Evolutionary conservation across 2,113 vertebrate species (phyloP).

Genomic region (Bos javanicus): DNA sequence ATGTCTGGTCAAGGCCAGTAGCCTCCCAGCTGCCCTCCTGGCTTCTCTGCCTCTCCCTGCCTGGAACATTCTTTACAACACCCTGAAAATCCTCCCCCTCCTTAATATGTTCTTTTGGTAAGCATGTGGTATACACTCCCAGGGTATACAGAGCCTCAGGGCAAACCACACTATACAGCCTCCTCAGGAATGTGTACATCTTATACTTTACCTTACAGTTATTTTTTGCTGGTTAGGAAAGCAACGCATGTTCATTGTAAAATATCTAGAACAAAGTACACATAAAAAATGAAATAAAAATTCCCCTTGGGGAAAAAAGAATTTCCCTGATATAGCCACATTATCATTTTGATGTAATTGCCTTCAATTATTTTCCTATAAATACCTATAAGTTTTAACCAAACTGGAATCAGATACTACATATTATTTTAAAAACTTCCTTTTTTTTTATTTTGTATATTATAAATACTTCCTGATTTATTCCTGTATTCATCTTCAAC

Average conservation of each 20-base stretch:
- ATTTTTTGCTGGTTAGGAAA: background rate
- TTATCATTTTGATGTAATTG: background rate
- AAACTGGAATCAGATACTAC: background rate
- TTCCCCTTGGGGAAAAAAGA: background rate
- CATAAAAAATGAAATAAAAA: background rate
- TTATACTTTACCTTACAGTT: background rate
- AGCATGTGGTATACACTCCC: background rate
- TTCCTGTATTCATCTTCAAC: background rate
- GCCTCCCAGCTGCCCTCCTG: background rate
- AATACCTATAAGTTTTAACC: background rate
- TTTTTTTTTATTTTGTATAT: background rate
- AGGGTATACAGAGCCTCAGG: background rate
- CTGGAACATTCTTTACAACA: background rate
- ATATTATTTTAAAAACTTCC: background rate
- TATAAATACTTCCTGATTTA: background rate
- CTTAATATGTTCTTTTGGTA: background rate
- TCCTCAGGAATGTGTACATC: background rate
- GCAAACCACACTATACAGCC: background rate
- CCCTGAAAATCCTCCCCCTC: conserved; percentile 8
- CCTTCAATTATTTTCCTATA: background rate
- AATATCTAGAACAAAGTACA: conserved; percentile 6
- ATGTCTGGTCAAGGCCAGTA: background rate
- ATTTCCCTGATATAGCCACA: background rate
- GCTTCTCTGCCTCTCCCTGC: background rate
- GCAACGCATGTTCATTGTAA: background rate